Evolutionary conservation across 2,113 vertebrate genomes (phyloP), one percentile per base, ranked within the genome.

Genomic region (Gymnarchus niloticus): DNA sequence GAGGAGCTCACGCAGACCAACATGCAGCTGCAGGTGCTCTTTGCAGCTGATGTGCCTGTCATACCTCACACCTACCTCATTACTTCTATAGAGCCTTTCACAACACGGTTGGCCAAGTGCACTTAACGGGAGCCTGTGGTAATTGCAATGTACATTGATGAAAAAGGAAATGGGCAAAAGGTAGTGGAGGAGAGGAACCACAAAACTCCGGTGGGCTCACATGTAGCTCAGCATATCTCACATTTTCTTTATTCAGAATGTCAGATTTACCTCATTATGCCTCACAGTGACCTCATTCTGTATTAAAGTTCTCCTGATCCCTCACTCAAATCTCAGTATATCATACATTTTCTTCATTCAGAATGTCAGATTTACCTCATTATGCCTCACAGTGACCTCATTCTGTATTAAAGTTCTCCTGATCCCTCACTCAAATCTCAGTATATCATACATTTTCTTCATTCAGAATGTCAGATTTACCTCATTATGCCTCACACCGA

Each of bases 1-100:
- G 98, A 99, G 92, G 98, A 99, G 94, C 94, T 99, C 91, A 99
- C 97, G 88, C 98, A 99, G 94, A 99, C 96, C 89, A 99, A 99
- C 95, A 96, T 99, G 94, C 97, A 99, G 91, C 96, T 99, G 93
- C 98, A 99, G 97, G 98, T 99, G 93, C 85, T 92, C 88, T 10
- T 5, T 12, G n/a, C 25, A 83, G 6, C 14, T 21, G 23, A 21
- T 21, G 5, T 14, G 52, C 52, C n/a, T n/a, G n/a, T 25, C 25
- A 33, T 51, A 82, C 28, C 52, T 44, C 82, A 41, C 33, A 8
- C 9, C 3, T 10, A 41, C 33, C 80, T 33, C 80, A 14, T 54
- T 17, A 81, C n/a, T n/a, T n/a, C n/a, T n/a, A n/a, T n/a, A n/a
- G n/a, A n/a, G n/a, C n/a, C n/a, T n/a, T n/a, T n/a, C n/a, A n/a